Evolutionary conservation across 2,113 vertebrate species (phyloP), one percentile per base, ranked within the genome.

Genomic region (Pleuronectes platessa): DNA sequence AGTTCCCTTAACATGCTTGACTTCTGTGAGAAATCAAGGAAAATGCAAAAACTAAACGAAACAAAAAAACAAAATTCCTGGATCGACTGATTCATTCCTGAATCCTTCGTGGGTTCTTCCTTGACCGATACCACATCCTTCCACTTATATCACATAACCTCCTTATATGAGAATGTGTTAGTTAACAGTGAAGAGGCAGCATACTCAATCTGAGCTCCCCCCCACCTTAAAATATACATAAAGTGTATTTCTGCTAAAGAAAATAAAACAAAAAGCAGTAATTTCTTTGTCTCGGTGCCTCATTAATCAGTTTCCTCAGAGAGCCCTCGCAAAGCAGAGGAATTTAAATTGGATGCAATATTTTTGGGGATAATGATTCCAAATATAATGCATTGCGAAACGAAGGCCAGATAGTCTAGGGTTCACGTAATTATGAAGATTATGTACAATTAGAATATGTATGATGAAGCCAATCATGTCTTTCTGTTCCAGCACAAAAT

Each of bases 391-490:
- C 56, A 63, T 24, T 24, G 24, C 14, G 31, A 76, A 68, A 82
- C 23, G 23, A 76, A 1, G 61, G 49, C 76, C 66, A 78, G 68
- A 71, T 64, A 0, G 51, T 61, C 67, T 0, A 20, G 51, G 51
- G 14, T 31, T 78, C 35, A 26, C 51, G 73, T 26, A 73, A 75
- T 80, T 21, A 61, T 0, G 42, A 0, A 56, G 66, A 80, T 87
- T 66, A 68, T 14, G 15, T 58, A 45, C 5, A 65, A 76, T 69
- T 79, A 69, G 21, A 35, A 60, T 42, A 58, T 23, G 3, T 7
- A 66, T 47, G 54, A 82, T 83, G 14, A 79, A 68, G 61, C 65
- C 63, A 78, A 74, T 73, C 61, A 78, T 45, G 27, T 78, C 59
- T 53, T 49, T 66, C n/a, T 51, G 49, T 56, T 83, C 49, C 71